A percentile compares a stretch with the other conserved stretches of the same genome.
Conservation (phyloP, 2,888 invertebrate genomes). For the Norana najaformis region DNA sequence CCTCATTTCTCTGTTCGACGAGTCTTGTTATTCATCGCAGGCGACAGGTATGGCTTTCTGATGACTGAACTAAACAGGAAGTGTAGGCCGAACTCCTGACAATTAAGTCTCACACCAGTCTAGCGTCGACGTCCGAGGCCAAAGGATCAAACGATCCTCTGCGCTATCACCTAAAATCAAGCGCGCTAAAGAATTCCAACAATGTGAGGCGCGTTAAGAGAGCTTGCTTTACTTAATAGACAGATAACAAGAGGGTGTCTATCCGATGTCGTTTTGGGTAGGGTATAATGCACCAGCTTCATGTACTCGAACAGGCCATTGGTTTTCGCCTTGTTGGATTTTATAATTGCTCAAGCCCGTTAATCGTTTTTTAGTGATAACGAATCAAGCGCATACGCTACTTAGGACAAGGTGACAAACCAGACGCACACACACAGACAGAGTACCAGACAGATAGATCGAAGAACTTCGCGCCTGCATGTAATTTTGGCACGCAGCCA, state of each 20-base stretch:
- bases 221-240: background rate
- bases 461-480: background rate
- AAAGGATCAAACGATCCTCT: background rate
- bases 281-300: background rate
- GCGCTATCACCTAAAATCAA: background rate
- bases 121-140: background rate
- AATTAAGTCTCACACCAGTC: background rate
- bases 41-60: background rate
- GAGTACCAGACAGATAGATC: background rate
- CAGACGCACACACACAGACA: background rate
- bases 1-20: background rate
- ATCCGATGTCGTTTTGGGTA: background rate
- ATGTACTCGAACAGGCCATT: background rate
- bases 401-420: background rate
- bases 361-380: background rate
- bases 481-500: background rate
- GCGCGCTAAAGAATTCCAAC: background rate
- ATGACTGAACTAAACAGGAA: background rate
- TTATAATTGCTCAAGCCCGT: background rate
- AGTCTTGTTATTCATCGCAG: background rate
- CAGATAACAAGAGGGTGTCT: background rate
- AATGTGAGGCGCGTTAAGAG: conserved; percentile 13
- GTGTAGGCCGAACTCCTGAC: background rate
- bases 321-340: background rate
- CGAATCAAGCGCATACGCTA: background rate